phyloP scores from a whole-genome alignment of 2,113 vertebrate genomes.

The Petroica traversi region DNA sequence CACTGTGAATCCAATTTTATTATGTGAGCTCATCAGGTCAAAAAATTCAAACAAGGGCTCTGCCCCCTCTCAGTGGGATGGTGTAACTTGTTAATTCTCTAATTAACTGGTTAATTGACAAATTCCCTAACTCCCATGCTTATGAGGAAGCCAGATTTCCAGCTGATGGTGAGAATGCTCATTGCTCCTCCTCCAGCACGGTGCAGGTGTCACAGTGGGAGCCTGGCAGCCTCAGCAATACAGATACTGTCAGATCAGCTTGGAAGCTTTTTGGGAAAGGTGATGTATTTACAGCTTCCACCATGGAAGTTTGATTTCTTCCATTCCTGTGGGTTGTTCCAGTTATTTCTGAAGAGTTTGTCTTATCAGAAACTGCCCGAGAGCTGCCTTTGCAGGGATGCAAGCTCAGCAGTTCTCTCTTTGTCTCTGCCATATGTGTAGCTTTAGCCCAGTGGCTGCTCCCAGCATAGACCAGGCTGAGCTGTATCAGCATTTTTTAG shows the following conservation, averaged over 20 bases:
- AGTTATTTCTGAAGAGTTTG: neutral
- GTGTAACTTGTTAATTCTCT: neutral
- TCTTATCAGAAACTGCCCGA: neutral
- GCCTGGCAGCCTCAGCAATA: neutral
- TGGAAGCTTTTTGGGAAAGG: neutral
- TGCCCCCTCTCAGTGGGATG: neutral
- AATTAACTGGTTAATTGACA: neutral
- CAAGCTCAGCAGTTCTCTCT: neutral
- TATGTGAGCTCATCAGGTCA: neutral
- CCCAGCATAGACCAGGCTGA: neutral
- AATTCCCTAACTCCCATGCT: neutral
- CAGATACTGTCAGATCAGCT: neutral
- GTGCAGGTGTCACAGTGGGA: neutral
- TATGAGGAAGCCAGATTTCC: neutral
- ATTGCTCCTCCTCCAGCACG: fast-evolving
- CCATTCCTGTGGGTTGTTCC: neutral
- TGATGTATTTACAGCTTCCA: neutral
- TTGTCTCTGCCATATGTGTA: fast-evolving
- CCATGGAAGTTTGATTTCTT: neutral
- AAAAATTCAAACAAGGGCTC: neutral
- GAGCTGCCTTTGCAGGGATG: neutral
- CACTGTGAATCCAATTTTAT: neutral
- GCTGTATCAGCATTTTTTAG: neutral
- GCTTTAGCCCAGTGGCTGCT: neutral
- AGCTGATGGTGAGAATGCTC: neutral